Percentiles rank a stretch among this genome's conserved stretches.
Evolutionary conservation across 2,888 invertebrate species (phyloP).

Genomic region (Stenotaenia linearis): DNA sequence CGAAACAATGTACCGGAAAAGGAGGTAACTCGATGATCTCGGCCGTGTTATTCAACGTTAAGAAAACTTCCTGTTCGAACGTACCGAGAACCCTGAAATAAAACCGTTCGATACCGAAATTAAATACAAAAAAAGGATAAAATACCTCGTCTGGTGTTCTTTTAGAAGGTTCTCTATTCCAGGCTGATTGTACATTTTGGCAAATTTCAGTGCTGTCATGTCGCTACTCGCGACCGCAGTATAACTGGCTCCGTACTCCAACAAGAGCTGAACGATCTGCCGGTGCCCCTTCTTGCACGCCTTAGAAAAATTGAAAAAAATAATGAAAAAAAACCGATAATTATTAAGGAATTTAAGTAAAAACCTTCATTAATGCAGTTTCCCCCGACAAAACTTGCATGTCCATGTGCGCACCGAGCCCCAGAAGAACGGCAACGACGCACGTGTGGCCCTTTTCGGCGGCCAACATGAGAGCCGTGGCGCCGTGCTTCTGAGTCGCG

Average conservation of each 20-base stretch:
- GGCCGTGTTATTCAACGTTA: slow-evolving; percentile 45
- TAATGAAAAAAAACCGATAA: not conserved
- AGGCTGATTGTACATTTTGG: slow-evolving; percentile 40
- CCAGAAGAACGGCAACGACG: slow-evolving; percentile 43
- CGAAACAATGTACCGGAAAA: slow-evolving; percentile 47
- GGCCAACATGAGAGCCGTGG: slow-evolving; percentile 46
- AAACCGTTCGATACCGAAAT: no score
- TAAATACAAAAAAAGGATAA: slow-evolving; percentile 8
- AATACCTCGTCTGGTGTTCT: slow-evolving; percentile 43
- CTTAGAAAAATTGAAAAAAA: slow-evolving; percentile 38
- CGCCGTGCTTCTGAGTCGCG: slow-evolving; percentile 43
- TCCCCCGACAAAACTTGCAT: slow-evolving; percentile 43
- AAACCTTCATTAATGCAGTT: slow-evolving; percentile 46
- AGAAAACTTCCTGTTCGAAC: slow-evolving; percentile 44
- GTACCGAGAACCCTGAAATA: slow-evolving; percentile 44
- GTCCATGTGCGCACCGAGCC: slow-evolving; percentile 45
- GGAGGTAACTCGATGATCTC: slow-evolving; percentile 43
- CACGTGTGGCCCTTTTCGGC: slow-evolving; percentile 40
- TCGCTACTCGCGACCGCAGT: slow-evolving; percentile 41
- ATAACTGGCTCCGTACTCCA: slow-evolving; percentile 46
- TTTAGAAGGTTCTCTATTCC: slow-evolving; percentile 42
- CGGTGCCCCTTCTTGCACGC: slow-evolving; percentile 44
- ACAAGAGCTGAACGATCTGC: slow-evolving; percentile 43
- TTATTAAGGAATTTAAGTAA: not conserved
- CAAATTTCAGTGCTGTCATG: slow-evolving; percentile 42